These are phyloP conservation scores for Epicampocera succincta DNA, from an alignment of 2,888 invertebrate species.

Conservation along the genomic window DNA sequence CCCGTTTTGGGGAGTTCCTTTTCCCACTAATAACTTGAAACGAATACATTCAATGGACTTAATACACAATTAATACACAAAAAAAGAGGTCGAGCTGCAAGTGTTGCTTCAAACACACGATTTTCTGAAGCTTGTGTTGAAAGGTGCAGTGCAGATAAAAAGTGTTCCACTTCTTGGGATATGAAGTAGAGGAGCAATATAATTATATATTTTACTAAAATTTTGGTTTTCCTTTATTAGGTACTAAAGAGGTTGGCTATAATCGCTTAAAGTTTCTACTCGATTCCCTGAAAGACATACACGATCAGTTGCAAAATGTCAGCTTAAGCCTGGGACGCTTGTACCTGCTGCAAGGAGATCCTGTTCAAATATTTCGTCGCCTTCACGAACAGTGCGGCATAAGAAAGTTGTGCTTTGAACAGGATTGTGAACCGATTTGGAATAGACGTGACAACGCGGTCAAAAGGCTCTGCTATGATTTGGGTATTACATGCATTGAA, in stretches of 20 bases:
- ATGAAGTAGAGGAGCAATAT: too few species aligned
- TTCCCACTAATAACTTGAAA: too few species aligned
- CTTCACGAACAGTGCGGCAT: slow-evolving; percentile 85
- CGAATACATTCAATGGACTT: too few species aligned
- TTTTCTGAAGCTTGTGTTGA: too few species aligned
- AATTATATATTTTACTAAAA: too few species aligned
- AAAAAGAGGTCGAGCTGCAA: too few species aligned
- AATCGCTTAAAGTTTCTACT: slow-evolving; percentile 87
- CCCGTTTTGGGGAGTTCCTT: too few species aligned
- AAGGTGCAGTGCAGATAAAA: too few species aligned
- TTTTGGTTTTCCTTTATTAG: slow-evolving; percentile 76
- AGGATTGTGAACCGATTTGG: slow-evolving; percentile 89
- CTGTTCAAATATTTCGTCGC: slow-evolving; percentile 83
- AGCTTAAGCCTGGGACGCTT: slow-evolving; percentile 83
- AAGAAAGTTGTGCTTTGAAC: slow-evolving; percentile 84
- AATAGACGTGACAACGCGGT: slow-evolving; percentile 84
- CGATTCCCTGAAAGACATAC: slow-evolving; percentile 86
- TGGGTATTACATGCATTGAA: slow-evolving; percentile 84
- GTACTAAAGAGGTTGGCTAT: slow-evolving; percentile 85
- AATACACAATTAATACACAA: too few species aligned
- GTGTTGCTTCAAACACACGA: too few species aligned
- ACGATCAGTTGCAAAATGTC: slow-evolving; percentile 82
- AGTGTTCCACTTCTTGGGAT: too few species aligned
- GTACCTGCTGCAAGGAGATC: slow-evolving; percentile 85
- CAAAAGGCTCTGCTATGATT: slow-evolving; percentile 83